Conservation (phyloP, 2,888 invertebrate genomes). For the Petrolisthes manimaculis region DNA sequence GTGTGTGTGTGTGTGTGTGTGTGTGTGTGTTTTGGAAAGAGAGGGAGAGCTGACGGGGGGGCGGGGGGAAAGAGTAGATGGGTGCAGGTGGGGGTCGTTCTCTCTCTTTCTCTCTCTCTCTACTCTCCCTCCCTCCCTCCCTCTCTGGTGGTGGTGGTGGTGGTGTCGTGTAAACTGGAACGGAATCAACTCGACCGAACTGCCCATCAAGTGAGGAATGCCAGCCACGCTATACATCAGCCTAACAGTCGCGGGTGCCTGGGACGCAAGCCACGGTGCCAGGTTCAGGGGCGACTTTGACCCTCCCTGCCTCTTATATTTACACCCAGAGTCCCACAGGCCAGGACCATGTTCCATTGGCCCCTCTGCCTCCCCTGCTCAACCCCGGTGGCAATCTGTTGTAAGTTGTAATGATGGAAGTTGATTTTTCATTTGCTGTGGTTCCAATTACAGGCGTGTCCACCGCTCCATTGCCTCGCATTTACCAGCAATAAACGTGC, state of each 20-base stretch:
- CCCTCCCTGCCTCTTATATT: not conserved
- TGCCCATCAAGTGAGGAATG: slow-evolving; percentile 63
- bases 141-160: slow-evolving; percentile 8
- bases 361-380: slow-evolving; percentile 23
- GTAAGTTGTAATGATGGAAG: slow-evolving; percentile 65
- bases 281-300: not conserved
- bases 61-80: too few species aligned
- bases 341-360: slow-evolving; percentile 4
- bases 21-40: too few species aligned
- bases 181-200: slow-evolving; percentile 54
- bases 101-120: not conserved
- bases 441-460: slow-evolving; percentile 64
- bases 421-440: slow-evolving; percentile 64
- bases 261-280: slow-evolving; percentile 33
- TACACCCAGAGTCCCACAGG: slow-evolving; percentile 16
- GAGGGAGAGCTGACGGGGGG: too few species aligned
- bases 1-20: not conserved
- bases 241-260: slow-evolving; percentile 50
- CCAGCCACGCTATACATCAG: slow-evolving; percentile 62
- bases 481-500: slow-evolving; percentile 61
- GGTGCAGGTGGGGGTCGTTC: slow-evolving; percentile 13
- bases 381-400: slow-evolving; percentile 57
- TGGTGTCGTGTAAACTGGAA: slow-evolving; percentile 54
- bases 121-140: too few species aligned
- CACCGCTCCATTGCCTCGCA: slow-evolving; percentile 61